Conservation (phyloP, 2,888 invertebrate genomes). For the Colletes collaris region DNA sequence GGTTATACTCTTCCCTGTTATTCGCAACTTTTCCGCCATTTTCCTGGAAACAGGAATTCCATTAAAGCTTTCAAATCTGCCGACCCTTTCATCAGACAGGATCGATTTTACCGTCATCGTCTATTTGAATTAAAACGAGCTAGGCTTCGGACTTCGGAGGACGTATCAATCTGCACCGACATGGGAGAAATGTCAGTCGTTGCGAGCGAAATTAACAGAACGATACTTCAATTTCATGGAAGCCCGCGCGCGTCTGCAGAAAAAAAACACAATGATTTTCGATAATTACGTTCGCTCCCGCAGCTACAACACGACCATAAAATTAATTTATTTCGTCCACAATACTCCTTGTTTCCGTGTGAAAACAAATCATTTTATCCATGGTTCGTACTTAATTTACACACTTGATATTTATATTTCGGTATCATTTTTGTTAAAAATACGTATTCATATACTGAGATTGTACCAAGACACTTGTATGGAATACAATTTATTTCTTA, state of each 20-base stretch:
- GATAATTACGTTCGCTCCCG: too few relatives aligned
- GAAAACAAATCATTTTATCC: too few relatives aligned
- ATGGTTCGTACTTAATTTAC: too few relatives aligned
- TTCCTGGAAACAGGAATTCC: slow-evolving; percentile 49
- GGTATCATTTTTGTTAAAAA: too few relatives aligned
- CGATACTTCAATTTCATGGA: background rate
- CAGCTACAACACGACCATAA: too few relatives aligned
- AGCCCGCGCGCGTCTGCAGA: background rate
- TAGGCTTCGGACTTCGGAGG: slow-evolving; percentile 26
- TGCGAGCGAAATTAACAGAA: slow-evolving; percentile 17
- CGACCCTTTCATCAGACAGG: slow-evolving; percentile 44
- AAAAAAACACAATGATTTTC: background rate
- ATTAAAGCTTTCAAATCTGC: slow-evolving; percentile 52
- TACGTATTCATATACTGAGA: too few relatives aligned
- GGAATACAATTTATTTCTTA: too few relatives aligned
- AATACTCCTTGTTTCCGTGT: too few relatives aligned
- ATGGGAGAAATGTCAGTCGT: slow-evolving; percentile 3
- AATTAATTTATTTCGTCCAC: too few relatives aligned
- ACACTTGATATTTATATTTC: too few relatives aligned
- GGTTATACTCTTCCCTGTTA: slow-evolving; percentile 13
- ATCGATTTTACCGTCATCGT: slow-evolving; percentile 52
- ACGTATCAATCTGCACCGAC: slow-evolving; percentile 38
- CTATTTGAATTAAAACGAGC: slow-evolving; percentile 48
- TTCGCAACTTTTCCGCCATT: slow-evolving; percentile 21
- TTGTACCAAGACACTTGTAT: too few relatives aligned